Conservation (phyloP, 64 coral and sea anemone genomes). For the Montipora efflorescens region DNA sequence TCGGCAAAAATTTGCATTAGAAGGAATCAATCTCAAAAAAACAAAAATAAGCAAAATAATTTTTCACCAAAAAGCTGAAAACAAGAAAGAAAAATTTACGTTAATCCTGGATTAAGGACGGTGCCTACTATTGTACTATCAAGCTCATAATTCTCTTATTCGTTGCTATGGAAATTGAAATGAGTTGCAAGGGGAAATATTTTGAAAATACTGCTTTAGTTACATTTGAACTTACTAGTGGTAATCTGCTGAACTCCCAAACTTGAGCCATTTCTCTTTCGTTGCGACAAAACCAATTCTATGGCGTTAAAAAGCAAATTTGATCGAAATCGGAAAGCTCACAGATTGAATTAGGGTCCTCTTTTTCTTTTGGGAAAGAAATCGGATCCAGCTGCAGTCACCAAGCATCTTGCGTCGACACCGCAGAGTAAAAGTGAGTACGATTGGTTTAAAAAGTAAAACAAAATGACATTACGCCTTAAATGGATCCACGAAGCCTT, state of each 20-base stretch:
- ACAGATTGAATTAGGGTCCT: not conserved
- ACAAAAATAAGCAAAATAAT: too few relatives aligned
- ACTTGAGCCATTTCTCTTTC: not conserved
- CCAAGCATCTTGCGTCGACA: not conserved
- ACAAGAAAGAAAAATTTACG: too few relatives aligned
- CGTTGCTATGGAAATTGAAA: not conserved
- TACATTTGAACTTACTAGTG: not conserved
- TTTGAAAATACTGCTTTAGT: not conserved
- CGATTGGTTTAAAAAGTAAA: slow-evolving; percentile 22
- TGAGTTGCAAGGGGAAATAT: not conserved
- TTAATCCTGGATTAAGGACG: too few relatives aligned
- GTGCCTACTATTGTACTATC: not conserved
- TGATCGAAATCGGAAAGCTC: not conserved
- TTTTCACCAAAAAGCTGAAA: too few relatives aligned
- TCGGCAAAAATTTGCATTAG: too few relatives aligned
- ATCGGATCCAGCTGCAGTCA: not conserved
- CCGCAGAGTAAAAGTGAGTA: not conserved
- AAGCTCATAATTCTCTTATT: not conserved
- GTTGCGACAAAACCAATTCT: not conserved
- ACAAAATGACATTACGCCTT: not conserved
- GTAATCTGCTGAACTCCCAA: not conserved
- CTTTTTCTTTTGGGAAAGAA: not conserved
- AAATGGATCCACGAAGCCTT: too few relatives aligned
- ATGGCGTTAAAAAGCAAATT: not conserved
- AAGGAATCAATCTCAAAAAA: too few relatives aligned